Evolutionary conservation across 64 coral and sea anemone species (phyloP).

Genomic region (Dendrophyllia cribrosa): DNA sequence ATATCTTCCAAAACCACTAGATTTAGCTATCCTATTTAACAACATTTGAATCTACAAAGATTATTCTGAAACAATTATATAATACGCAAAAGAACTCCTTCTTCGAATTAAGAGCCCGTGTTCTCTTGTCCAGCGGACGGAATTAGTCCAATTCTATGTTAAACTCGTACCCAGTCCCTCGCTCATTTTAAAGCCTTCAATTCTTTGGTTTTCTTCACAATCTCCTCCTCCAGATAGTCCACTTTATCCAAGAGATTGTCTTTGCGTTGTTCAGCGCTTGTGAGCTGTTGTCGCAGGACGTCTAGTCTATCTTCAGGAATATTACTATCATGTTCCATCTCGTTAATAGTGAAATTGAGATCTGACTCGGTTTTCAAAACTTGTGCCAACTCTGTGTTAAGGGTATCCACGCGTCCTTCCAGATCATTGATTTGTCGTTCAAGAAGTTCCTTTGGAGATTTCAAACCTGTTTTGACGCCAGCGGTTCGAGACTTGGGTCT

Average conservation of each 20-base stretch:
- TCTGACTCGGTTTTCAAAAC: constrained; percentile 83
- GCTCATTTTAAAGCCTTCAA: constrained; percentile 21
- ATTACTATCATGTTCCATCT: constrained; percentile 70
- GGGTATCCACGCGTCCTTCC: constrained; percentile 68
- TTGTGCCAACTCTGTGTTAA: constrained; percentile 81
- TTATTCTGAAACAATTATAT: neutral
- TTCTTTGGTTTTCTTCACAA: constrained; percentile 73
- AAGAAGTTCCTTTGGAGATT: constrained; percentile 88
- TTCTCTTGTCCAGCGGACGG: neutral
- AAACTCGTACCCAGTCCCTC: too few relatives aligned
- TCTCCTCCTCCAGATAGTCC: constrained; percentile 84
- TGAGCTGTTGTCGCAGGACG: constrained; percentile 67
- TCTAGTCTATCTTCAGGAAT: constrained; percentile 71
- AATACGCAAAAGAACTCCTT: neutral
- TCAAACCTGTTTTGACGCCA: constrained; percentile 29
- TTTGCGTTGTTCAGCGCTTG: constrained; percentile 74
- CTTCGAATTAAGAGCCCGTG: neutral
- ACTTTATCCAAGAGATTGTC: constrained; percentile 77
- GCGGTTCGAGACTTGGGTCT: constrained; percentile 28
- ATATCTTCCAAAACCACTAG: neutral
- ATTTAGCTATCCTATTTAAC: neutral
- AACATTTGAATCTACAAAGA: neutral
- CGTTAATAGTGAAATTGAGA: constrained; percentile 60
- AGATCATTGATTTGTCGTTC: constrained; percentile 77
- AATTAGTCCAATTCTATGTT: too few relatives aligned